These are phyloP conservation scores for Cheilosia soror DNA, from an alignment of 2,888 invertebrate genomes.

Conservation along the genomic window DNA sequence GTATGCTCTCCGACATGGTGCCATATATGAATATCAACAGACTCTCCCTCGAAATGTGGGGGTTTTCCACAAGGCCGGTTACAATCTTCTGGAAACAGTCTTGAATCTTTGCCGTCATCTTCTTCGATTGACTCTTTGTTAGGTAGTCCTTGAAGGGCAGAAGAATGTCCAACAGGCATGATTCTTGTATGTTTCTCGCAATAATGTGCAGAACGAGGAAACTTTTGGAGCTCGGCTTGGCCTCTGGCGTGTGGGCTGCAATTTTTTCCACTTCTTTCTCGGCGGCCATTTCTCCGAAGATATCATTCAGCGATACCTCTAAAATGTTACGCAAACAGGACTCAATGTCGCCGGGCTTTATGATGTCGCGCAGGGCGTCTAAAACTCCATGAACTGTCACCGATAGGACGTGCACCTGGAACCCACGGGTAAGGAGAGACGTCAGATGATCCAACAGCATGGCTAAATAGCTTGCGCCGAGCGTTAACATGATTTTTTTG, in stretches of 20 bases:
- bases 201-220: constrained; percentile 93
- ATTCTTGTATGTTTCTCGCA: constrained; percentile 91
- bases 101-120: constrained; percentile 90
- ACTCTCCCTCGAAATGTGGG: constrained; percentile 88
- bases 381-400: constrained; percentile 94
- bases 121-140: constrained; percentile 90
- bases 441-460: constrained; percentile 92
- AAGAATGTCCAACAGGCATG: constrained; percentile 90
- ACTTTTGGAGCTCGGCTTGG: constrained; percentile 92
- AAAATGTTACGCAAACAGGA: constrained; percentile 90
- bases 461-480: constrained; percentile 93
- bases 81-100: constrained; percentile 92
- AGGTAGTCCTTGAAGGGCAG: constrained; percentile 93
- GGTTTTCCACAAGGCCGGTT: constrained; percentile 92
- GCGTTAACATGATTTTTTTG: constrained; percentile 93
- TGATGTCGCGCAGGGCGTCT: constrained; percentile 88
- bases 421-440: constrained; percentile 92
- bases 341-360: constrained; percentile 92
- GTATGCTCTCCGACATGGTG: constrained; percentile 91
- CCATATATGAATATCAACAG: constrained; percentile 93
- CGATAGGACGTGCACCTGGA: constrained; percentile 96
- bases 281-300: constrained; percentile 94
- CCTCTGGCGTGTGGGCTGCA: constrained; percentile 91
- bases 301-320: constrained; percentile 93
- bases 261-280: constrained; percentile 96